Percentiles rank a stretch among this genome's conserved stretches.
Evolutionary conservation across 2,113 vertebrate genomes (phyloP).

Genomic region (Apodemus speciosus): DNA sequence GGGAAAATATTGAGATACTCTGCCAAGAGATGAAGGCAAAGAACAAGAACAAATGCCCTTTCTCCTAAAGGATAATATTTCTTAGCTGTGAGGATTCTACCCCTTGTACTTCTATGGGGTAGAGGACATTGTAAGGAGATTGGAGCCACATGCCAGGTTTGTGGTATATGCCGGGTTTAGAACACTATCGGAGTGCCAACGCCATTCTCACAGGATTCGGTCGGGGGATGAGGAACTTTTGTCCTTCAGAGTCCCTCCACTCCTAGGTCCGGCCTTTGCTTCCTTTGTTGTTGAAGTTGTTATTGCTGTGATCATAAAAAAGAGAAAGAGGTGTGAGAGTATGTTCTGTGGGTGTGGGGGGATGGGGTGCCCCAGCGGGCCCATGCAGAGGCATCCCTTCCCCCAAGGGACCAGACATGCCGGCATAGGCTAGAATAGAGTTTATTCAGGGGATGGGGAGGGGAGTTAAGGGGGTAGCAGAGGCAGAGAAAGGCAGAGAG

Average conservation of each 20-base stretch:
- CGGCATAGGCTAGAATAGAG: too few relatives aligned
- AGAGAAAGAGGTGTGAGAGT: too few relatives aligned
- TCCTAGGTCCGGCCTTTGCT: neutral
- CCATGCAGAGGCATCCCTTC: too few relatives aligned
- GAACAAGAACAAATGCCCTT: neutral
- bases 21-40: neutral
- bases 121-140: neutral
- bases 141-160: neutral
- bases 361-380: too few relatives aligned
- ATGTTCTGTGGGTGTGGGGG: too few relatives aligned
- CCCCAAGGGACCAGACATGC: too few relatives aligned
- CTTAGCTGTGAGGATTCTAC: neutral
- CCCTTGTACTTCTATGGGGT: neutral
- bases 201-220: neutral
- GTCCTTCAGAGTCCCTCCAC: neutral
- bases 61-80: neutral
- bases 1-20: neutral
- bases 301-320: too few relatives aligned
- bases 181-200: neutral
- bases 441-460: too few relatives aligned
- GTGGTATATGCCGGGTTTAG: neutral
- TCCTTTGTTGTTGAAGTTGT: neutral
- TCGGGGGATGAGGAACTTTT: neutral
- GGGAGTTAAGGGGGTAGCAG: too few relatives aligned
- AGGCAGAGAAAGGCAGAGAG: too few relatives aligned